phyloP scores from a whole-genome alignment of 2,888 invertebrate species.

The Drosophila sordidula region DNA sequence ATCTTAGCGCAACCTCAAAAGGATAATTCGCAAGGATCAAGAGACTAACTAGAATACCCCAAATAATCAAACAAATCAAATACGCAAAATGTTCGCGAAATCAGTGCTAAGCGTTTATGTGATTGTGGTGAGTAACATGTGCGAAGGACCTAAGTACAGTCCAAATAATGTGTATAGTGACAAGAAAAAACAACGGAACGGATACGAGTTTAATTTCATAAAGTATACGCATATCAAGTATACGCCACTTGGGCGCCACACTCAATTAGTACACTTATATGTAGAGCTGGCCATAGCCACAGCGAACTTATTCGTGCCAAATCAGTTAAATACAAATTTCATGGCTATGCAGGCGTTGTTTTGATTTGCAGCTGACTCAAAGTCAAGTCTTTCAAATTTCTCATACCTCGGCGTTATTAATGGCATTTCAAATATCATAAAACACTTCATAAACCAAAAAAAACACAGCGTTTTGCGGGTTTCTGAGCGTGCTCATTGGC shows the following conservation, averaged over 20 bases:
- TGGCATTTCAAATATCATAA: slow-evolving; percentile 46
- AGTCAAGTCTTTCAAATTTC: slow-evolving; percentile 26
- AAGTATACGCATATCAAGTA: slow-evolving; percentile 20
- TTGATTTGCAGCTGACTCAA: slow-evolving; percentile 17
- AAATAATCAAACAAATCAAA: slow-evolving; percentile 2
- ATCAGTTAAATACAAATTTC: slow-evolving; percentile 29
- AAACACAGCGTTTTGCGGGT: slow-evolving; percentile 20
- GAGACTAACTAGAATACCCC: neutral
- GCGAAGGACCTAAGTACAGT: slow-evolving; percentile 19
- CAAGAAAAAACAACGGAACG: neutral
- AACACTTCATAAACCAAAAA: slow-evolving; percentile 20
- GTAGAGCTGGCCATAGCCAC: slow-evolving; percentile 5
- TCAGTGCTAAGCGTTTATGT: slow-evolving; percentile 64
- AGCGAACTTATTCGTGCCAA: slow-evolving; percentile 28
- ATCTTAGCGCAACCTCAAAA: slow-evolving; percentile 29
- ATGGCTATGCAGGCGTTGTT: slow-evolving; percentile 50
- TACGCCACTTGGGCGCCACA: slow-evolving; percentile 15
- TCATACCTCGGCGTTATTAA: slow-evolving; percentile 43
- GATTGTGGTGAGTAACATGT: slow-evolving; percentile 80
- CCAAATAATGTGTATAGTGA: slow-evolving; percentile 26
- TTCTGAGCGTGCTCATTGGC: slow-evolving; percentile 37
- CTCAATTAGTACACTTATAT: slow-evolving; percentile 20
- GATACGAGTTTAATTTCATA: neutral
- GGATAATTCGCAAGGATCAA: slow-evolving; percentile 44
- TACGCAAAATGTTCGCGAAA: slow-evolving; percentile 75